These are phyloP conservation scores for Acrossocheilus wenchowensis DNA, from an alignment of 2,797 vertebrate genomes.

Conservation along the genomic window DNA sequence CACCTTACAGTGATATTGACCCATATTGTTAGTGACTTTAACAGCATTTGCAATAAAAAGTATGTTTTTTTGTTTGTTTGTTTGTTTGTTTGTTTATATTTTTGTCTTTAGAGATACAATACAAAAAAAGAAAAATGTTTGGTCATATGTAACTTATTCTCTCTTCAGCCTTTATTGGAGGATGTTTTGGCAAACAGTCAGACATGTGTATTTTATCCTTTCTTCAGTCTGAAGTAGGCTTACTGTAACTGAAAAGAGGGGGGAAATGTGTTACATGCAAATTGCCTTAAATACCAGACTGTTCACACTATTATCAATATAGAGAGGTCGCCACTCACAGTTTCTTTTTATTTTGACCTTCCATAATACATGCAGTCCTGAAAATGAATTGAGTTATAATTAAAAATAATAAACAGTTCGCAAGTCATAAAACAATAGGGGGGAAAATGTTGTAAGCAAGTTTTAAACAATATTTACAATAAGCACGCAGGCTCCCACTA, in stretches of 20 bases:
- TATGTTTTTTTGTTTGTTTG: no score
- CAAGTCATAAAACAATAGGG: neutral
- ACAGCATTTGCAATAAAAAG: neutral
- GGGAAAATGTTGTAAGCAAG: no score
- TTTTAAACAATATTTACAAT: neutral
- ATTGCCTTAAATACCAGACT: no score
- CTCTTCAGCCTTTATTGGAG: neutral
- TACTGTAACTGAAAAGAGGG: neutral
- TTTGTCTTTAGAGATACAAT: neutral
- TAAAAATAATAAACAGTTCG: neutral
- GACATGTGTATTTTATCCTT: neutral
- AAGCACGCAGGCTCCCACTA: neutral
- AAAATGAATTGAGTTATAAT: neutral
- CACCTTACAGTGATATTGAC: neutral
- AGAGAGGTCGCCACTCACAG: neutral
- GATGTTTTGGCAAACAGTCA: neutral
- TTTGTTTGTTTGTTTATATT: no score
- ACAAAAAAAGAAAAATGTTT: neutral
- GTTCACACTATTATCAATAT: no score
- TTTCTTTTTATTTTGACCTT: neutral
- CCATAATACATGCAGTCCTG: neutral
- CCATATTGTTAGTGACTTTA: no score
- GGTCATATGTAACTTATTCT: neutral
- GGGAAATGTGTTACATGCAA: no score
- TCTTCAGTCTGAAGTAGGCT: neutral